Evolutionary conservation across 2,113 vertebrate genomes (phyloP).

Genomic region (Choloepus hoffmanni): DNA sequence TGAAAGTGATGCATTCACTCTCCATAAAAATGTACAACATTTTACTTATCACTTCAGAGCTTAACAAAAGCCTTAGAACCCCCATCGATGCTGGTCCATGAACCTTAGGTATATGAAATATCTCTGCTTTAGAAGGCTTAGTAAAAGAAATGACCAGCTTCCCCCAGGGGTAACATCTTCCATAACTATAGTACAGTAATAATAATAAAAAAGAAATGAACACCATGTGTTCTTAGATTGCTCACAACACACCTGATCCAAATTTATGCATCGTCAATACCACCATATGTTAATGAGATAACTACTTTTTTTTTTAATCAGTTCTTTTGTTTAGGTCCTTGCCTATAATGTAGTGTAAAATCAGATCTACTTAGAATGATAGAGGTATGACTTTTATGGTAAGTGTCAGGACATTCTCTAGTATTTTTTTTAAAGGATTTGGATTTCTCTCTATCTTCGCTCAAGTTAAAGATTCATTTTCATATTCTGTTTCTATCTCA

Average conservation of each 20-base stretch:
- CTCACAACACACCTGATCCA: neutral
- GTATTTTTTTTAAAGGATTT: slow-evolving; percentile 12
- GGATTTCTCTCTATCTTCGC: neutral
- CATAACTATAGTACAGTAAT: too few species aligned
- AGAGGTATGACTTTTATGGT: neutral
- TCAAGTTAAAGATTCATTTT: neutral
- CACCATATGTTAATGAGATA: neutral
- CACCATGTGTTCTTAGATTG: neutral
- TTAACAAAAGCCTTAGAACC: neutral
- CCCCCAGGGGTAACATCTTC: too few species aligned
- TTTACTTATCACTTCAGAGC: neutral
- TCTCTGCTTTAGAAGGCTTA: neutral
- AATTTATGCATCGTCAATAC: neutral
- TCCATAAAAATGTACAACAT: neutral
- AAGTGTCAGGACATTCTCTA: neutral
- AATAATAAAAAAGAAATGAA: neutral
- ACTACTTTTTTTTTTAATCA: neutral
- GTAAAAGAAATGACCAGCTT: neutral
- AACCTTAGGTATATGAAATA: neutral
- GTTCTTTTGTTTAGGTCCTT: neutral
- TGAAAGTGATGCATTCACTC: neutral
- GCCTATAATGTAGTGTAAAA: slow-evolving; percentile 21
- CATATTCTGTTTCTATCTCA: neutral
- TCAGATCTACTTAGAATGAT: neutral
- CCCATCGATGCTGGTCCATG: neutral